Evolutionary conservation across 2,797 vertebrate species (phyloP), one percentile per base, ranked within the genome.

Genomic region (Falco columbarius): DNA sequence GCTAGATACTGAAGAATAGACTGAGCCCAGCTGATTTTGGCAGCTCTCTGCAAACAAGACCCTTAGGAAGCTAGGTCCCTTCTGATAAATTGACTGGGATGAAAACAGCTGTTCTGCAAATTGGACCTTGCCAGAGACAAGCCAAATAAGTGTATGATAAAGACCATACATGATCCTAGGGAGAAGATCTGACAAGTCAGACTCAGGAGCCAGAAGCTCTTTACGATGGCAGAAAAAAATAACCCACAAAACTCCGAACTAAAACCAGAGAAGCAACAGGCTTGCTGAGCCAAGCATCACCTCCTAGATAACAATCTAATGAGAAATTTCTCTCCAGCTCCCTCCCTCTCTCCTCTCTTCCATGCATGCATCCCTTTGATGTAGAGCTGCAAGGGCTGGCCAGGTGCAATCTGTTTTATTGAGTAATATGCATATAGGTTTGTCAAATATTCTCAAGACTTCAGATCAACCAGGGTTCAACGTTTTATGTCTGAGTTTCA

Each of bases 261-360:
- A 29, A 30, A 82, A 74, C 67, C 52, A 75, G 86, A 72, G 75
- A 88, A 97, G 75, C 79, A 93, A 88, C 47, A 59, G 55, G 72
- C 79, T 91, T 81, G 72, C 75, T 81, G 62, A 96, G 75, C 93
- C 84, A 92, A 92, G 66, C 84, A 56, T 72, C 90, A 72, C 81
- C 84, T 89, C 62, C 58, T 65, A 89, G 84, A 97, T 93, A 94
- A 91, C 54, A 74, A 94, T 92, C 96, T 93, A 91, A 75, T 1
- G 26, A 91, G 79, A 92, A 91, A 83, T 40, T 38, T 94, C 70
- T 72, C 68, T 29, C 26, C 56, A 62, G 47, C 55, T 88, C 65
- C 46, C 42, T 58, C 55, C 54, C 27, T 81, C 75, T 46, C 20
- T 44, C 61, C 30, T n/a, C 54, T 83, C n/a, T 34, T 74, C 62